These are phyloP conservation scores for Notodonta ziczac DNA, from an alignment of 2,888 invertebrate genomes.

Conservation along the genomic window DNA sequence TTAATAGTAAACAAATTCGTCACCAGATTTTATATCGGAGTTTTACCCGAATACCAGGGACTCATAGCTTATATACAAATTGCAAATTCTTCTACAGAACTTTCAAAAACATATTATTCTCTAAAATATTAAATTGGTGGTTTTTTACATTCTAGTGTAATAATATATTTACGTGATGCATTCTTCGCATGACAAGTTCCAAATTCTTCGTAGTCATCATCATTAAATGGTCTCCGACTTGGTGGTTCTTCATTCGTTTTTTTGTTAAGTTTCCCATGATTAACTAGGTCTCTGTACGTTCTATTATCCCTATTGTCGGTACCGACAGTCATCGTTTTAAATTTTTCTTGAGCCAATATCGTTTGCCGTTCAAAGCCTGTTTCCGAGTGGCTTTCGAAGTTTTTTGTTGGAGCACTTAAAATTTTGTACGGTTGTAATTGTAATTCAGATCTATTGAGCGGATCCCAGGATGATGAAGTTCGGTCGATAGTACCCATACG, in stretches of 20 bases:
- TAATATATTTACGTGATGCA: conserved; percentile 66
- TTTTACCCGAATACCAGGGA: background rate
- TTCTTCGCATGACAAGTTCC: conserved; percentile 63
- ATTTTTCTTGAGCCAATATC: conserved; percentile 8
- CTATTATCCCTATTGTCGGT: conserved; percentile 5
- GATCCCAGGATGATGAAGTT: background rate
- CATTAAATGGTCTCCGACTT: conserved; percentile 56
- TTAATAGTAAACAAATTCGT: too few relatives aligned
- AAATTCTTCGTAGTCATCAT: conserved; percentile 66
- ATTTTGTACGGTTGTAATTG: conserved; percentile 1
- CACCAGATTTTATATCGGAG: too few relatives aligned
- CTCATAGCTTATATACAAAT: conserved; percentile 13
- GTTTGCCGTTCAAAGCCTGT: background rate
- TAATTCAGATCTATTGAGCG: background rate
- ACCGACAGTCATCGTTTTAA: conserved; percentile 8
- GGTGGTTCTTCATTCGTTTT: conserved; percentile 51
- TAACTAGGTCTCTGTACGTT: conserved; percentile 25
- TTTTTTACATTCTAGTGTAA: conserved; percentile 56
- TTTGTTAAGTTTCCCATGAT: conserved; percentile 51
- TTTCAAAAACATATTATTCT: too few relatives aligned
- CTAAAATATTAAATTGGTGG: conserved; percentile 21
- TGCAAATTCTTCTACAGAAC: conserved; percentile 5
- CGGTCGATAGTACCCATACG: background rate
- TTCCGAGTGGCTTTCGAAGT: background rate
- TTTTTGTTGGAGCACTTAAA: background rate